Percentiles rank a stretch among this genome's conserved stretches.
These are phyloP conservation scores for Brachyhypopomus occidentalis DNA, from an alignment of 2,113 vertebrate genomes.

Conservation along the genomic window DNA sequence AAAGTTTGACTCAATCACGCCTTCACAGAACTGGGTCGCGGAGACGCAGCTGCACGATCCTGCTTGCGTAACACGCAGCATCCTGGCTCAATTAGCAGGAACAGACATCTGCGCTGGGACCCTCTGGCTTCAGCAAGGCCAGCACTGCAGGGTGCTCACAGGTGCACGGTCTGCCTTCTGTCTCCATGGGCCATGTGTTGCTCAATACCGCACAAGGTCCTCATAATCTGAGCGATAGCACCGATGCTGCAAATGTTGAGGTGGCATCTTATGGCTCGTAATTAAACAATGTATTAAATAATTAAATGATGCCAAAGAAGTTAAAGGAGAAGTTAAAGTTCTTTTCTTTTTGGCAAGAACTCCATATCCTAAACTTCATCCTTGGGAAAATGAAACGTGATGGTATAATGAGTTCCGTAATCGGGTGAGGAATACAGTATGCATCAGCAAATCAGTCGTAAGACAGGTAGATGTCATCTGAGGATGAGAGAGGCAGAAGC, in stretches of 20 bases:
- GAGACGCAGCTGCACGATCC: too few species aligned
- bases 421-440: background rate
- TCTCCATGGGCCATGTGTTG: background rate
- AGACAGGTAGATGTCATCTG: background rate
- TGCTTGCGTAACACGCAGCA: background rate
- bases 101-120: background rate
- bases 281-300: background rate
- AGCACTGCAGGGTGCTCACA: background rate
- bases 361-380: background rate
- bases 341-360: slow-evolving; percentile 1
- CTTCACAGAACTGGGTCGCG: background rate
- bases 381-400: background rate
- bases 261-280: background rate
- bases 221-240: background rate
- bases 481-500: background rate
- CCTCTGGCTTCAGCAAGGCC: background rate
- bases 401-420: background rate
- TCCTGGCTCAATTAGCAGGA: background rate
- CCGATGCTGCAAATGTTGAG: background rate
- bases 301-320: background rate
- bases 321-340: background rate
- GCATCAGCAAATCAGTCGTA: slow-evolving; percentile 11
- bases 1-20: background rate
- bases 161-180: background rate
- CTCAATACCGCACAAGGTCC: background rate